These are phyloP conservation scores for Oreochromis grahami DNA, from an alignment of 2,797 vertebrate species.

Conservation along the genomic window DNA sequence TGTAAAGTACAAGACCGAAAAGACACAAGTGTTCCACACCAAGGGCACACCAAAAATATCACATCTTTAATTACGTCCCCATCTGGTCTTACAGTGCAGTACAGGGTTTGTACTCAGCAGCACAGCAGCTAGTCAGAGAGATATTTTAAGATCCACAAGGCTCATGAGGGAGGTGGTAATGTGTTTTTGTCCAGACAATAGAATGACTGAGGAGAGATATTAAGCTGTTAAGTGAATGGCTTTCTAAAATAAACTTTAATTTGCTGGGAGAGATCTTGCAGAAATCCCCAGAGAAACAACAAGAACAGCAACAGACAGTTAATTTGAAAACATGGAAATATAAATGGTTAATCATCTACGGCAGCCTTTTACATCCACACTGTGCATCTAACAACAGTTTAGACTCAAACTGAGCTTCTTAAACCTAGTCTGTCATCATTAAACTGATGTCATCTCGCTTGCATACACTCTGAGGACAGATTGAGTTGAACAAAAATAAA, in stretches of 20 bases:
- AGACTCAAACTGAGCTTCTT: neutral
- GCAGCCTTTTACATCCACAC: neutral
- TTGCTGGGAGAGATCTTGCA: neutral
- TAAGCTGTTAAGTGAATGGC: neutral
- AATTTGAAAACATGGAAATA: neutral
- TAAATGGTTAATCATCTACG: neutral
- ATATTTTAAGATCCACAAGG: neutral
- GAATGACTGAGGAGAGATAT: neutral
- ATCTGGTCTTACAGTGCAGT: neutral
- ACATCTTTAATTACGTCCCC: constrained; percentile 11
- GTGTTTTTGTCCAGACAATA: neutral
- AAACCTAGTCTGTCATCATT: neutral
- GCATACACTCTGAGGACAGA: neutral
- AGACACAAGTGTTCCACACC: neutral
- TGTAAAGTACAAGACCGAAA: neutral
- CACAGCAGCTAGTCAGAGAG: neutral
- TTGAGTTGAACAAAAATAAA: neutral
- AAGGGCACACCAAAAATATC: constrained; percentile 13
- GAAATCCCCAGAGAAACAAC: neutral
- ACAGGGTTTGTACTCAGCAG: neutral
- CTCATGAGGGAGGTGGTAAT: neutral
- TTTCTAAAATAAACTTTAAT: constrained; percentile 1
- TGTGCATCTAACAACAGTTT: neutral
- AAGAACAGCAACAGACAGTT: neutral
- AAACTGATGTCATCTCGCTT: neutral